A percentile compares a stretch with the other conserved stretches of the same genome.
These are phyloP conservation scores for Strix occidentalis DNA, from an alignment of 2,797 vertebrate species.

Conservation along the genomic window DNA sequence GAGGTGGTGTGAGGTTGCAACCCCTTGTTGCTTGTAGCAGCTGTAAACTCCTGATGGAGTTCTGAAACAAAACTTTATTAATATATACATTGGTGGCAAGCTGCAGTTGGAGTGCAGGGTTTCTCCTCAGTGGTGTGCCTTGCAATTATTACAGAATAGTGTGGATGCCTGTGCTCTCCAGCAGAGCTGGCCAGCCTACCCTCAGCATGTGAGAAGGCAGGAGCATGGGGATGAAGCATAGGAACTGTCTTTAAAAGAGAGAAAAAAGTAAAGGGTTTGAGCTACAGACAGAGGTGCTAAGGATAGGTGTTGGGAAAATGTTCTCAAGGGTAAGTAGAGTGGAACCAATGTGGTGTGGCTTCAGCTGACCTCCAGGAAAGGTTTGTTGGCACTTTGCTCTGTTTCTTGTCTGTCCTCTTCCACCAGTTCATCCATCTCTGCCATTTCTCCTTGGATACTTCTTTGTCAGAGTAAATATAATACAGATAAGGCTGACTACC, in stretches of 20 bases:
- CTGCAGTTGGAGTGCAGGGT: neutral
- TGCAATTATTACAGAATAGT: fast-evolving
- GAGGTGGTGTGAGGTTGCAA: neutral
- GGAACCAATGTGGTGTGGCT: neutral
- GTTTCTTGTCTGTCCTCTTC: neutral
- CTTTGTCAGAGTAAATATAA: neutral
- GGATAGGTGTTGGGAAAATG: neutral
- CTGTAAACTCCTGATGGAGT: neutral
- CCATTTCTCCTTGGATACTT: neutral
- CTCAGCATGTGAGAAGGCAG: neutral
- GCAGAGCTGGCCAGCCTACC: neutral
- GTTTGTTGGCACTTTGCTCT: neutral
- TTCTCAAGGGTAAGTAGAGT: neutral
- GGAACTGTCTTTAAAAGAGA: neutral
- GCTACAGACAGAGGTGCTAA: neutral
- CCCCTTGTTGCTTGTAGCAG: neutral
- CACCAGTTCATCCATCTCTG: neutral
- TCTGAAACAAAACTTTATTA: neutral
- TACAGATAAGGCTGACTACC: neutral
- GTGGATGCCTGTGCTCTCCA: neutral
- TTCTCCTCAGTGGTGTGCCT: neutral
- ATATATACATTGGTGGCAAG: neutral
- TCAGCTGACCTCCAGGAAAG: neutral
- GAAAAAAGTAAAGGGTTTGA: neutral
- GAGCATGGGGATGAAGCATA: neutral